Evolutionary conservation across 1,140 invertebrate genomes (phyloP).

Genomic region (Ladona fulva): DNA sequence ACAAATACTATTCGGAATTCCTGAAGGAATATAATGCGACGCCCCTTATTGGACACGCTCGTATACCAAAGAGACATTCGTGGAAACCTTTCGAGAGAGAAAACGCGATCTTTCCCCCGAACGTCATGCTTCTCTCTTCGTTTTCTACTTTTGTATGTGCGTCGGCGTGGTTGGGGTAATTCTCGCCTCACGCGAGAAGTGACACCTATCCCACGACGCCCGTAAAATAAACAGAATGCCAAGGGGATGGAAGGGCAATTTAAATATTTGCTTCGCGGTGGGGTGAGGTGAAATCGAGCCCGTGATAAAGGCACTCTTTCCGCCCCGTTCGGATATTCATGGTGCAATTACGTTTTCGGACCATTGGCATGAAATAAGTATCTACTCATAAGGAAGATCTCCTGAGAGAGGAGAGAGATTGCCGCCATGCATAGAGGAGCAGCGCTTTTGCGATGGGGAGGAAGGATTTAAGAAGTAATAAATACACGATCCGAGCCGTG

Average conservation of each 20-base stretch:
- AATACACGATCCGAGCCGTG: neutral
- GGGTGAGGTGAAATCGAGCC: neutral
- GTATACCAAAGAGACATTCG: no score
- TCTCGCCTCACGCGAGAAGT: neutral
- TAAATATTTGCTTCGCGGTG: neutral
- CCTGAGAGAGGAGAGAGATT: neutral
- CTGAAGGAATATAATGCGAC: no score
- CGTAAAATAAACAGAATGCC: neutral
- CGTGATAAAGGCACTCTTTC: neutral
- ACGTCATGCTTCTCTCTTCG: no score
- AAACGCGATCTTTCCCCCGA: no score
- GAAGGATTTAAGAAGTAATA: neutral
- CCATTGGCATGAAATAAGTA: neutral
- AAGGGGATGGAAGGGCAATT: neutral
- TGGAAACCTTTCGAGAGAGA: no score
- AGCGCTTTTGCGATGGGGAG: neutral
- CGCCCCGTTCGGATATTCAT: neutral
- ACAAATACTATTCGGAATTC: no score
- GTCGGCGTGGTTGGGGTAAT: neutral
- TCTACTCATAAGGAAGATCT: neutral
- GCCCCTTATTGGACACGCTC: no score
- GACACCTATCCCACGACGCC: neutral
- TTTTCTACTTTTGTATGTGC: no score
- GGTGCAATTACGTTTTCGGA: neutral
- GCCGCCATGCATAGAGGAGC: neutral